Base-by-base conservation (phyloP, 2,888 invertebrate genomes). In the Rhagonycha lutea region DNA sequence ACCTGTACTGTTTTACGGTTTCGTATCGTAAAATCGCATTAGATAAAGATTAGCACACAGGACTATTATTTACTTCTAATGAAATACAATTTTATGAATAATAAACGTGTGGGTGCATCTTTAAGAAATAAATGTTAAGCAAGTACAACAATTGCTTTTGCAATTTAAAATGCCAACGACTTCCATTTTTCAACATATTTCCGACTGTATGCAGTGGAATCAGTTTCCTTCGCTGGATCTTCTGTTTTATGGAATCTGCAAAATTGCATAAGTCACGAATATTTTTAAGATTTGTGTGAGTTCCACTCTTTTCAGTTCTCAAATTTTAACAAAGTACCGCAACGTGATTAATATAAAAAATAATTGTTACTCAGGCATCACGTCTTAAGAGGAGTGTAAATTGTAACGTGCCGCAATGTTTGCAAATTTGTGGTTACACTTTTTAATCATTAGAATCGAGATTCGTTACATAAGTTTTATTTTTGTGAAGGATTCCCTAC, bases 281-380 rank as follows among this genome's bases (percentile, higher is more conserved):
- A 18, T 3, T 62, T 23, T 62, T 65, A 65, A 65, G 5, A 23
- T 61, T n/a, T n/a, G n/a, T 12, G 14, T 23, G 4, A 2, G 7
- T n/a, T 47, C n/a, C 24, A 7, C 71, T 26, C 70, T 18, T 47
- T 61, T 70, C 12, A 24, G 68, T 61, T 47, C 69, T 69, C 70
- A 68, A 73, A 76, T 72, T 76, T 73, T 14, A 47, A 72, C 72
- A 72, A 73, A 73, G 76, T 76, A 65, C 76, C 76, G 76, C 70
- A 76, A 73, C 24, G 14, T 61, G 68, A 70, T 76, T 76, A 68
- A 73, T 76, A 70, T 70, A 76, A 26, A 67, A 70, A 70, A 70
- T 73, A 73, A 70, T 76, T 70, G 61, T 69, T 76, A 73, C 70
- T 73, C 68, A 63, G 76, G 32, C 68, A 32, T 76, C 76, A 73